Conservation (phyloP, 2,888 invertebrate species). For the Drosophila aldrichi region DNA sequence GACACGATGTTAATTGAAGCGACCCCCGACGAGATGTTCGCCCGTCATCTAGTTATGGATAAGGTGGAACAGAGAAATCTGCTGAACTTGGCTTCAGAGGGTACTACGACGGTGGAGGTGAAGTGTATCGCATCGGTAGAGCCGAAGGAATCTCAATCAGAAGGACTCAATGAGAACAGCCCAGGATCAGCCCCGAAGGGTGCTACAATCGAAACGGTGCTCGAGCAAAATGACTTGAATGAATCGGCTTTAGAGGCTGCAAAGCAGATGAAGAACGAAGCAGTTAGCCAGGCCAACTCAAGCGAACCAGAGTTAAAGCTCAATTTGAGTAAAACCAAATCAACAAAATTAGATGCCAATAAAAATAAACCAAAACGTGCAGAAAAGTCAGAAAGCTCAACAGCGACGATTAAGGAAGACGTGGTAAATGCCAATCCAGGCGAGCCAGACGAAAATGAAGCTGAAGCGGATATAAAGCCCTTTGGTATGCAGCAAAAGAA, state of each 20-base stretch:
- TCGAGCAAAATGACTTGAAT: too few relatives aligned
- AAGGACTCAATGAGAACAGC: too few relatives aligned
- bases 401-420: not conserved
- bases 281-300: not conserved
- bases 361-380: not conserved
- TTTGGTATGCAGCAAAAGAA: not conserved
- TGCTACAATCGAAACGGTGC: not conserved
- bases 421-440: not conserved
- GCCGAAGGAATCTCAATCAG: too few relatives aligned
- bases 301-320: not conserved
- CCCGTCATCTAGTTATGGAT: too few relatives aligned
- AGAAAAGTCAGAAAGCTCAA: not conserved
- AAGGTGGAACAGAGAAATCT: too few relatives aligned
- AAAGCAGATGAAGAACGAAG: not conserved
- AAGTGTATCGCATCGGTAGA: not conserved
- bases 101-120: not conserved
- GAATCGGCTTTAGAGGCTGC: too few relatives aligned
- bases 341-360: not conserved
- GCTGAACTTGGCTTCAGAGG: not conserved
- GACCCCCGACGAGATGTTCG: too few relatives aligned
- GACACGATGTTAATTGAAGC: too few relatives aligned
- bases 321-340: too few relatives aligned
- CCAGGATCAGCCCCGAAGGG: not conserved
- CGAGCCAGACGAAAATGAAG: not conserved
- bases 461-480: not conserved